phyloP scores from a whole-genome alignment of 1,140 invertebrate species.

The Phocides pigmalion region DNA sequence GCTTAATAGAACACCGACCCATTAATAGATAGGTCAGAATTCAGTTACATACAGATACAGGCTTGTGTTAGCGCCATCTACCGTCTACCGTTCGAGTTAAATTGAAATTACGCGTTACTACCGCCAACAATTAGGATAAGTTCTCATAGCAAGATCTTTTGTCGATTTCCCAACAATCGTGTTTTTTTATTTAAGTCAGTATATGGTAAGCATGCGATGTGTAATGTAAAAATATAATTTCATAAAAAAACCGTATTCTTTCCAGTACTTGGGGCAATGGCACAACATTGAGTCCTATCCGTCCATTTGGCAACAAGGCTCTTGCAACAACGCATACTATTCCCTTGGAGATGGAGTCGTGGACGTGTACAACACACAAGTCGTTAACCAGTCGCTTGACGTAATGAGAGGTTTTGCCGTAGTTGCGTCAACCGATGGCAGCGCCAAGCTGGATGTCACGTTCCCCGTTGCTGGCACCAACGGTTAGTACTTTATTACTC shows the following conservation, averaged over 20 bases:
- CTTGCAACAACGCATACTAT: conserved; percentile 60
- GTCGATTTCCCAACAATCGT: no score
- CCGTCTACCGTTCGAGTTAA: no score
- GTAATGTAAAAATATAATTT: no score
- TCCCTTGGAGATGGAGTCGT: conserved; percentile 41
- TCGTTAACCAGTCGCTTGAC: conserved; percentile 49
- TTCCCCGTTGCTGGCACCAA: conserved; percentile 56
- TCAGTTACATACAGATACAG: no score
- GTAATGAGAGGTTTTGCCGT: conserved; percentile 50
- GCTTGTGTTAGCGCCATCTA: no score
- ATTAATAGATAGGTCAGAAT: no score
- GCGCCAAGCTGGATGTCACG: conserved; percentile 59
- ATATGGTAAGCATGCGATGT: no score
- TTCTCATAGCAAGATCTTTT: no score
- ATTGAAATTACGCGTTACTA: no score
- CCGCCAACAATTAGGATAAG: no score
- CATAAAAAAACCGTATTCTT: conserved; percentile 8
- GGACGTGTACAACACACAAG: conserved; percentile 65
- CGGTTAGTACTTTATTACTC: conserved; percentile 44
- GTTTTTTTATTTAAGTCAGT: no score
- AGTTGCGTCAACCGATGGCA: conserved; percentile 45
- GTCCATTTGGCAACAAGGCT: conserved; percentile 52
- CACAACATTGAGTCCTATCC: conserved; percentile 63
- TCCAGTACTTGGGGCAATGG: conserved; percentile 71
- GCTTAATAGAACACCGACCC: no score